phyloP scores from a whole-genome alignment of 2,797 vertebrate species.

The Myotis findleyi region DNA sequence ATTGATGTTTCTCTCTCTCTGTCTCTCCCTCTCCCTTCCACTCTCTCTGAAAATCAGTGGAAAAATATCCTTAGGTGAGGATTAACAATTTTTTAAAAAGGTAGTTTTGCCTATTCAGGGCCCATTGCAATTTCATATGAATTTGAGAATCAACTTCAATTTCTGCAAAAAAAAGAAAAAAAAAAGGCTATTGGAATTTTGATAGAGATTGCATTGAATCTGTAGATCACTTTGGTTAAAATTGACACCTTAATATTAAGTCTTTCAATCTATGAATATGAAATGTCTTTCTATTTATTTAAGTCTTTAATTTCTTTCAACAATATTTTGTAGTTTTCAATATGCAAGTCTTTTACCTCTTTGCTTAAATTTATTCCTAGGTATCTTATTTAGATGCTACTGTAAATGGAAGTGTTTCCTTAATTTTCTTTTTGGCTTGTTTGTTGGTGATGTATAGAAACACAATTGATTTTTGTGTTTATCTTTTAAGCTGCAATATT shows the following conservation, averaged over 20 bases:
- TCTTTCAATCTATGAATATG: background rate
- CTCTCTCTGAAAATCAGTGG: too few relatives aligned
- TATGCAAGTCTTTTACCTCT: constrained; percentile 2
- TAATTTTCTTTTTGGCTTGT: constrained; percentile 44
- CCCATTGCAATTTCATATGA: background rate
- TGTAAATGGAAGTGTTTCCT: constrained; percentile 35
- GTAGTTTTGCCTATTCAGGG: background rate
- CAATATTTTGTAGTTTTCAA: constrained; percentile 37
- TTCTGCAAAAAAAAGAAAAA: background rate
- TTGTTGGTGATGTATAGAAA: background rate
- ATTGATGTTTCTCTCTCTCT: too few relatives aligned
- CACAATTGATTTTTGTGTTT: constrained; percentile 17
- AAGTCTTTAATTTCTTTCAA: constrained; percentile 50
- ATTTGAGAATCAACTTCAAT: background rate
- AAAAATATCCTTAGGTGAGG: too few relatives aligned
- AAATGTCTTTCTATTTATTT: constrained; percentile 28
- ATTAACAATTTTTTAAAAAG: background rate
- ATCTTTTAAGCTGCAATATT: background rate
- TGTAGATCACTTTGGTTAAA: constrained; percentile 6
- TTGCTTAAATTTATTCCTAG: constrained; percentile 45
- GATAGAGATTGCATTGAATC: background rate
- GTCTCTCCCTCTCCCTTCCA: too few relatives aligned
- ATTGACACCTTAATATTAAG: background rate
- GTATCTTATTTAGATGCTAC: constrained; percentile 36
- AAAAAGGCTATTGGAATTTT: background rate